Conservation (phyloP, 2,888 invertebrate genomes). For the Harmothoe impar region DNA sequence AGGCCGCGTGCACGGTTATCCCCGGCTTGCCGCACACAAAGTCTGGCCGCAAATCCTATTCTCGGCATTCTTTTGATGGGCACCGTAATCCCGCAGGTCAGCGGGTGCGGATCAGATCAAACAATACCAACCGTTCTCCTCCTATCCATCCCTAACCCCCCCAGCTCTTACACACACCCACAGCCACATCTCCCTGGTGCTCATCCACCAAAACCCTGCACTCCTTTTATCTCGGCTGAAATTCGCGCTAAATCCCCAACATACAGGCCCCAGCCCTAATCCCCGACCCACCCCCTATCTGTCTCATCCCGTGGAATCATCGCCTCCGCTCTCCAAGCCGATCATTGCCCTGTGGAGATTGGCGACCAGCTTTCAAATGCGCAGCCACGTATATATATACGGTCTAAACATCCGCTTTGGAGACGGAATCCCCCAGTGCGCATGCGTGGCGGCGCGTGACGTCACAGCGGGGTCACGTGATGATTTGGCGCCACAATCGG, state of each 20-base stretch:
- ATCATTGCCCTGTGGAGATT: neutral
- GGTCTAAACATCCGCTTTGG: neutral
- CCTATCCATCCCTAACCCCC: neutral
- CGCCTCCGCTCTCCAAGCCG: neutral
- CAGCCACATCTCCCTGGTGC: neutral
- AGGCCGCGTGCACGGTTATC: neutral
- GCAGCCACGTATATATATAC: neutral
- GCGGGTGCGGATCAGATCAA: constrained; percentile 23
- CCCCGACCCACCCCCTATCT: neutral
- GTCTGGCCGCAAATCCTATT: constrained; percentile 21
- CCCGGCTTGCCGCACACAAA: neutral
- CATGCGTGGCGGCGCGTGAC: neutral
- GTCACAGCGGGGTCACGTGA: neutral
- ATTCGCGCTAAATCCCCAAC: constrained; percentile 31
- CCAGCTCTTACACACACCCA: neutral
- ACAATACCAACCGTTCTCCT: neutral
- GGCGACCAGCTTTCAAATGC: neutral
- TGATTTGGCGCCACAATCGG: constrained; percentile 14
- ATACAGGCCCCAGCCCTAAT: neutral
- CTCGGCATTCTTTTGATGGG: constrained; percentile 24
- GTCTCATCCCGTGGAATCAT: constrained; percentile 19
- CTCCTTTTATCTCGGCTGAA: constrained; percentile 11
- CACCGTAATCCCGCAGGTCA: neutral
- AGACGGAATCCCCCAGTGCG: neutral
- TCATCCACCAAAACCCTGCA: no score